Conservation (phyloP, 2,888 invertebrate species). For the Macrosiphum euphorbiae region DNA sequence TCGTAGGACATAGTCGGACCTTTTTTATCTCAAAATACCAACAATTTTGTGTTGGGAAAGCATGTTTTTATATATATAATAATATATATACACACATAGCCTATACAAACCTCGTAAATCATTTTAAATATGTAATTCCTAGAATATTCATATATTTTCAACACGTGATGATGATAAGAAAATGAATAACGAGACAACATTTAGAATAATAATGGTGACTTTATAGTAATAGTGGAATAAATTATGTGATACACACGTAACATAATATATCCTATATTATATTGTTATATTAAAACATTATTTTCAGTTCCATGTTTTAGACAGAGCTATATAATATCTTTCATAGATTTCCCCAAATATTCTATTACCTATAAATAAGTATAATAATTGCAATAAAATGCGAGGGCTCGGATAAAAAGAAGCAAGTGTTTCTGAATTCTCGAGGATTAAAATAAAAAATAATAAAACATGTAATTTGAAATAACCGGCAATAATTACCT, state of each 20-base stretch:
- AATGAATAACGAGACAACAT: constrained; percentile 20
- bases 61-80: background rate
- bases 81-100: background rate
- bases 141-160: constrained; percentile 20
- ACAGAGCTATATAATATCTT: background rate
- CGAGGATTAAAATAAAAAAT: background rate
- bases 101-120: constrained; percentile 20
- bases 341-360: background rate
- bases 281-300: background rate
- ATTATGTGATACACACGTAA: background rate
- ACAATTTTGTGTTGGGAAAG: background rate
- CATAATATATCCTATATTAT: background rate
- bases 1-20: background rate
- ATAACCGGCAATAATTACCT: background rate
- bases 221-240: background rate
- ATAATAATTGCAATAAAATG: background rate
- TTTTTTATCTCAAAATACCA: constrained; percentile 26
- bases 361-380: background rate
- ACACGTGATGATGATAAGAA: background rate
- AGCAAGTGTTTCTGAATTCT: background rate
- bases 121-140: constrained; percentile 13
- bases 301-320: background rate
- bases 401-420: background rate
- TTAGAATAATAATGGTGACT: background rate
- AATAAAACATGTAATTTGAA: background rate